Percentiles rank a stretch among this genome's conserved stretches.
Evolutionary conservation across 2,888 invertebrate species (phyloP).

Genomic region (Diplolepis rosae): DNA sequence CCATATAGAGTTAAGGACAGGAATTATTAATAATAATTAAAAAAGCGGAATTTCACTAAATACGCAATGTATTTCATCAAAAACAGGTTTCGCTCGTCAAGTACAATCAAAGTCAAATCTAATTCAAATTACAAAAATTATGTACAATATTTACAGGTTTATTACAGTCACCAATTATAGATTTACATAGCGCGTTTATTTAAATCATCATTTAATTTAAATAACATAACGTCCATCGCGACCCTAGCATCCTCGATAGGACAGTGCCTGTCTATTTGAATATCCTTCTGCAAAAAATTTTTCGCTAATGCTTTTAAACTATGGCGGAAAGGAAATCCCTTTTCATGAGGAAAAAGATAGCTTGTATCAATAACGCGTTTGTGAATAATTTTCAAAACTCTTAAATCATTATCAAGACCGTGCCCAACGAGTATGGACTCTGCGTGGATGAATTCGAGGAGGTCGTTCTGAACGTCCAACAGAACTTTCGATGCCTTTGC

Average conservation of each 20-base stretch:
- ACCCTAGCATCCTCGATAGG: conserved; percentile 94
- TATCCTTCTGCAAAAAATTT: conserved; percentile 84
- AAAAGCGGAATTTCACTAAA: no score
- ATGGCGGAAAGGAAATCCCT: conserved; percentile 85
- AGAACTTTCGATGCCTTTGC: conserved; percentile 79
- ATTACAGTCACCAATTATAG: no score
- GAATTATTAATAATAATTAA: no score
- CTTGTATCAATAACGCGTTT: conserved; percentile 91
- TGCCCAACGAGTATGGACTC: conserved; percentile 96
- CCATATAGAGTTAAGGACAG: no score
- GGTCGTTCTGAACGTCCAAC: conserved; percentile 87
- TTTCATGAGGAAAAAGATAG: conserved; percentile 83
- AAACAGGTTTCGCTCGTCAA: no score
- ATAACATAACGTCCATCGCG: conserved; percentile 90
- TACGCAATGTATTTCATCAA: no score
- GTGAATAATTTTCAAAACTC: conserved; percentile 90
- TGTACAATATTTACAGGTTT: no score
- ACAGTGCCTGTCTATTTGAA: conserved; percentile 89
- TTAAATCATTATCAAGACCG: conserved; percentile 94
- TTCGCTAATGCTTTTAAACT: conserved; percentile 87
- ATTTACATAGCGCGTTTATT: background rate
- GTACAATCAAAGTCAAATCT: no score
- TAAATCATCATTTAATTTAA: background rate
- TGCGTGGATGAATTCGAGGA: conserved; percentile 85
- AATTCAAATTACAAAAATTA: no score